Percentiles rank a stretch among this genome's conserved stretches.
These are phyloP conservation scores for Heterochromis multidens DNA, from an alignment of 2,113 vertebrate genomes.

Conservation along the genomic window DNA sequence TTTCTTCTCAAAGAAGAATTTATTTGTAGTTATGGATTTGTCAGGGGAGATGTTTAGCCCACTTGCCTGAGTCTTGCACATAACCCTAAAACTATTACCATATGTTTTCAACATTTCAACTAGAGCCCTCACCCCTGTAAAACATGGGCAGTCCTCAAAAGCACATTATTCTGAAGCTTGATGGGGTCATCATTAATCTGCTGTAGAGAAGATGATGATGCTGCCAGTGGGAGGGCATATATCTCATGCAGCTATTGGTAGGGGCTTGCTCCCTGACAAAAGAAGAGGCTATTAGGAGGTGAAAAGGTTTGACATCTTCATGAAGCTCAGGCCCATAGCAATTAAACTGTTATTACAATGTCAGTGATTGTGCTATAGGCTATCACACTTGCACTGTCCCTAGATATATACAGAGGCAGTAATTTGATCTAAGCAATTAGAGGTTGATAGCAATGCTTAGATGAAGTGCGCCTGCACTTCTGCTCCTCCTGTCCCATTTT, in stretches of 20 bases:
- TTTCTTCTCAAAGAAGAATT: background rate
- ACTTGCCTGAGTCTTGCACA: background rate
- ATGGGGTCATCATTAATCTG: constrained; percentile 20
- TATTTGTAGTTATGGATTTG: background rate
- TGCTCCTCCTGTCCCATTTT: constrained; percentile 17
- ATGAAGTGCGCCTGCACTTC: background rate
- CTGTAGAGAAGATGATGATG: background rate
- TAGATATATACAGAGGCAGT: constrained; percentile 31
- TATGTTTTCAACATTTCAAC: background rate
- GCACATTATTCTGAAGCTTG: background rate
- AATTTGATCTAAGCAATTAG: constrained; percentile 55
- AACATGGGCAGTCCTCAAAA: background rate
- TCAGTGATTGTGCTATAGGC: constrained; percentile 43
- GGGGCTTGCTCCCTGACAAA: constrained; percentile 14
- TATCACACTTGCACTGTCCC: constrained; percentile 21
- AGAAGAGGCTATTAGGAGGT: constrained; percentile 31
- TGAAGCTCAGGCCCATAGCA: constrained; percentile 43
- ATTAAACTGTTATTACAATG: constrained; percentile 62
- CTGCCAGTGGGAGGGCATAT: background rate
- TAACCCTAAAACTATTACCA: background rate
- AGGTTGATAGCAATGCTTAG: constrained; percentile 22
- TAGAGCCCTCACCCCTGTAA: background rate
- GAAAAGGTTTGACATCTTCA: constrained; percentile 21
- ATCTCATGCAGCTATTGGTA: background rate
- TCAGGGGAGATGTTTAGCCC: background rate